Evolutionary conservation across 2,888 invertebrate genomes (phyloP).

Genomic region (Pasiphila rectangulata): DNA sequence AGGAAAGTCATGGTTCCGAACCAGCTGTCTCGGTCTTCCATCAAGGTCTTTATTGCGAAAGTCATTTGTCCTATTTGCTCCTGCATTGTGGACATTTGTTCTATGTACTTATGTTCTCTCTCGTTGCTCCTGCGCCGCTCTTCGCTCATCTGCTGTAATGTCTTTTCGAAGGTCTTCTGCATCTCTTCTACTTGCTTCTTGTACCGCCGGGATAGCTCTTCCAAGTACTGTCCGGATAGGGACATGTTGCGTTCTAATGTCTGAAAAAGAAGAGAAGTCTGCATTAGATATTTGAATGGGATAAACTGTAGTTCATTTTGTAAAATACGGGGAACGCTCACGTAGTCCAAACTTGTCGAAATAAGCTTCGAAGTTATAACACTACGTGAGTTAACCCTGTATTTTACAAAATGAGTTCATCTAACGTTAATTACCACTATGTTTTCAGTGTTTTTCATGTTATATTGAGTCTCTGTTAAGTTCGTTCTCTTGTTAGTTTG

Average conservation of each 20-base stretch:
- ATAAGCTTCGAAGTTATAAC: no score
- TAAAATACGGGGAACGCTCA: no score
- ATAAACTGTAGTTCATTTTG: no score
- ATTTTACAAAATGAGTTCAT: no score
- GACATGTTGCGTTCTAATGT: constrained; percentile 98
- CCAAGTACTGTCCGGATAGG: constrained; percentile 96
- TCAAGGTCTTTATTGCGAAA: constrained; percentile 79
- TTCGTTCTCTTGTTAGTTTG: no score
- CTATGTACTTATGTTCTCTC: constrained; percentile 88
- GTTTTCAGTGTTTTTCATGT: no score
- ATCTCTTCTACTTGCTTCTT: constrained; percentile 98
- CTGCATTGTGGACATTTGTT: constrained; percentile 86
- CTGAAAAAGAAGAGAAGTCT: constrained; percentile 68
- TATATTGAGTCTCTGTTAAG: no score
- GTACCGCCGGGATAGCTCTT: constrained; percentile 96
- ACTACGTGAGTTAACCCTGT: no score
- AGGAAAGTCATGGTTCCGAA: constrained; percentile 80
- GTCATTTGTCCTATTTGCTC: constrained; percentile 84
- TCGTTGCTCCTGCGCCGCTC: constrained; percentile 85
- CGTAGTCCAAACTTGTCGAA: no score
- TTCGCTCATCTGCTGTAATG: constrained; percentile 86
- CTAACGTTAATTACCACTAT: no score
- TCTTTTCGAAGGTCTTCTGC: constrained; percentile 91
- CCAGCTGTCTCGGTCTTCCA: constrained; percentile 84
- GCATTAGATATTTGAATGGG: neutral